Conservation (phyloP, 2,113 vertebrate species). For the Paradisaea rubra region DNA sequence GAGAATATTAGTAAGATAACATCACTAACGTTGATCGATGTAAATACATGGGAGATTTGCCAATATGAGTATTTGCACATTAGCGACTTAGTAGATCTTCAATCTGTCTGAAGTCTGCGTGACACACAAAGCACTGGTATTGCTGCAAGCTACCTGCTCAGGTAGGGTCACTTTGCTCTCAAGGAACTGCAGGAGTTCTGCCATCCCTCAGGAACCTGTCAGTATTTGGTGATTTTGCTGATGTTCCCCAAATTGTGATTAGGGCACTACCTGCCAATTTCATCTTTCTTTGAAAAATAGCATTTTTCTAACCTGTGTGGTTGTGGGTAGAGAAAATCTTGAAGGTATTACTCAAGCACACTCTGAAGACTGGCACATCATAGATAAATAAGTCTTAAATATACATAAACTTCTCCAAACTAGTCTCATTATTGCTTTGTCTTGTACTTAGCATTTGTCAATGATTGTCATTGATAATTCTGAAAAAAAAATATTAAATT, state of each 20-base stretch:
- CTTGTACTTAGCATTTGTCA: neutral
- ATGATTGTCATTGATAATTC: neutral
- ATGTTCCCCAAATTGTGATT: neutral
- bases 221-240: neutral
- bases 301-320: neutral
- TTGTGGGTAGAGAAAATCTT: neutral
- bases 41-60: neutral
- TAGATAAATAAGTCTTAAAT: neutral
- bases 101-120: neutral
- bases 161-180: neutral
- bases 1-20: neutral
- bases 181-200: neutral
- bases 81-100: neutral
- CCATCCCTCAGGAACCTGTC: neutral
- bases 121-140: neutral
- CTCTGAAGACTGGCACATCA: neutral
- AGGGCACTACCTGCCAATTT: neutral
- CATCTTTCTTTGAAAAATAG: neutral
- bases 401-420: neutral
- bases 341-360: neutral
- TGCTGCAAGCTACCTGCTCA: neutral
- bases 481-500: neutral
- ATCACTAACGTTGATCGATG: neutral
- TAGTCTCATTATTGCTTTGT: neutral
- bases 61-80: neutral